phyloP scores from a whole-genome alignment of 2,113 vertebrate genomes.

The Varanus salvator region DNA sequence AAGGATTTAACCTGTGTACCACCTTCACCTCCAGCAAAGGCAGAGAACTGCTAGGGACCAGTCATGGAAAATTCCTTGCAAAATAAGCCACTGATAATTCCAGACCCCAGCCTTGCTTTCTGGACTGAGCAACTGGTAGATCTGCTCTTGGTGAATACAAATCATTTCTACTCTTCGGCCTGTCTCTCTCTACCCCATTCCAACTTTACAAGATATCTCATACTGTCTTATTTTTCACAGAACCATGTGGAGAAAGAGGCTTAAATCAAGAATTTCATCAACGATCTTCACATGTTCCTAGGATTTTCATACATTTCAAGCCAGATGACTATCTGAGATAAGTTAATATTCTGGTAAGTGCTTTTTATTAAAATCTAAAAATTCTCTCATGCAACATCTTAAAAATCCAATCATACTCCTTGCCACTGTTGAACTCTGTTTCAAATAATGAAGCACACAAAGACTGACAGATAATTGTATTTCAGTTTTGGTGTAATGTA shows the following conservation, averaged over 20 bases:
- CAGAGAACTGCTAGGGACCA: not conserved
- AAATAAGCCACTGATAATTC: not conserved
- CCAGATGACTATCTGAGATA: conserved; percentile 1
- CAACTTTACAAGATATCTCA: not conserved
- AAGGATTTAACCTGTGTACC: not conserved
- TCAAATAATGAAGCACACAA: conserved; percentile 63
- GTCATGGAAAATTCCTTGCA: not conserved
- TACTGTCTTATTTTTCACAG: not conserved
- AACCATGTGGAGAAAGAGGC: not conserved
- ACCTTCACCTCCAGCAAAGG: not conserved
- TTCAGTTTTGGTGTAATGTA: conserved; percentile 62
- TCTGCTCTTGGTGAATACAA: not conserved
- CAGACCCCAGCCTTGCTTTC: not conserved
- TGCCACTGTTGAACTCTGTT: conserved; percentile 56
- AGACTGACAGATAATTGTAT: conserved; percentile 60
- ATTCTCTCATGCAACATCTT: conserved; percentile 39
- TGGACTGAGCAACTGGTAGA: not conserved
- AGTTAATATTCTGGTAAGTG: not conserved
- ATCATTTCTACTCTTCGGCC: not conserved
- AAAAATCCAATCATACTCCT: conserved; percentile 52
- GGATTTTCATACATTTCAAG: not conserved
- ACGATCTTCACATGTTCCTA: not conserved
- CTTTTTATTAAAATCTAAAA: conserved; percentile 30
- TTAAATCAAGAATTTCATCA: not conserved
- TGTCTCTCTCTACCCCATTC: not conserved